Conservation (phyloP, 92 coral and sea anemone genomes). For the Porites evermanni region DNA sequence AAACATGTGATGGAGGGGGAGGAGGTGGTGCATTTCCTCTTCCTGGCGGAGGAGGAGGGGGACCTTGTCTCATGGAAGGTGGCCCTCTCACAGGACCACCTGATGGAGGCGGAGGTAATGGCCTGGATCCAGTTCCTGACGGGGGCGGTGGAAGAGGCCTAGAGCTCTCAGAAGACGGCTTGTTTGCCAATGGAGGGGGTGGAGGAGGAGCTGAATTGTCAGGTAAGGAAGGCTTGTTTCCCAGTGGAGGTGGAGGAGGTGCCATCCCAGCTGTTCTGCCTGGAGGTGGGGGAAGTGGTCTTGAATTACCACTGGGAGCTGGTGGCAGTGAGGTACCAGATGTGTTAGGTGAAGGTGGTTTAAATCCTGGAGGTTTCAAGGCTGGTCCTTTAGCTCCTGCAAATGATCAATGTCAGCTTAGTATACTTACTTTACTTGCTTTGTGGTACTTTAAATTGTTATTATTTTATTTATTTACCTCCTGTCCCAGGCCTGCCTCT, state of each 20-base stretch:
- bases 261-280: slow-evolving; percentile 60
- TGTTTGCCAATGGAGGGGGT: slow-evolving; percentile 69
- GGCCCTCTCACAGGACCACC: slow-evolving; percentile 57
- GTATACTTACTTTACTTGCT: too few relatives aligned
- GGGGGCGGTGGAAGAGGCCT: slow-evolving; percentile 94
- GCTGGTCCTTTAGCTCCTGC: slow-evolving; percentile 81
- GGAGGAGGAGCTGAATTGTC: slow-evolving; percentile 67
- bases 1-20: slow-evolving; percentile 35
- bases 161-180: slow-evolving; percentile 70
- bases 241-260: slow-evolving; percentile 77
- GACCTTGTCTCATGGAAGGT: slow-evolving; percentile 59
- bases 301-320: slow-evolving; percentile 62
- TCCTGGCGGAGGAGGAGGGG: slow-evolving; percentile 70
- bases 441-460: too few relatives aligned
- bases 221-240: slow-evolving; percentile 49
- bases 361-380: slow-evolving; percentile 88
- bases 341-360: slow-evolving; percentile 71
- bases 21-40: slow-evolving; percentile 66
- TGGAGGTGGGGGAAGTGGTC: slow-evolving; percentile 89
- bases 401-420: not conserved
- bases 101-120: slow-evolving; percentile 72
- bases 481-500: slow-evolving; percentile 83
- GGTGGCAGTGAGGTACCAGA: slow-evolving; percentile 44
- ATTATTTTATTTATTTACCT: slow-evolving; percentile 28
- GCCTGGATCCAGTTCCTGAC: slow-evolving; percentile 71